These are phyloP conservation scores for Cotesia typhae DNA, from an alignment of 1,140 invertebrate genomes.

Conservation along the genomic window DNA sequence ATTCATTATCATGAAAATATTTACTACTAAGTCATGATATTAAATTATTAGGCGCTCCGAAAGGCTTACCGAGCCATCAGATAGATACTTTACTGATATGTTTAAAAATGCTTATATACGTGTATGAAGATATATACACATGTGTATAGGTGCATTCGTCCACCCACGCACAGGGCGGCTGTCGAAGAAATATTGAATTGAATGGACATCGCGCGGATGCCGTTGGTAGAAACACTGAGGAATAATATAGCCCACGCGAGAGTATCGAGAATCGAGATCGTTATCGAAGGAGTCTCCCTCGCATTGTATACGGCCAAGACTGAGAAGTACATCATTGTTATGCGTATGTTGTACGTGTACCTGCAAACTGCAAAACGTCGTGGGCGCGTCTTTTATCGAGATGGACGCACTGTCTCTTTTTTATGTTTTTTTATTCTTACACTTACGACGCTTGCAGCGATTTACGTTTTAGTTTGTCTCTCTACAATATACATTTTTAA, in stretches of 20 bases:
- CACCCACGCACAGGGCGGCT: conserved; percentile 31
- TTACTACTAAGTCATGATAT: too few relatives aligned
- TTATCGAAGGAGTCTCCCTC: conserved; percentile 39
- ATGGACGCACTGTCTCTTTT: conserved; percentile 11
- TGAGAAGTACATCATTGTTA: conserved; percentile 26
- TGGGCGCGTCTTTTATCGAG: conserved; percentile 39
- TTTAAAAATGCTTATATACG: background rate
- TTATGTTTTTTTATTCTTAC: conserved; percentile 8
- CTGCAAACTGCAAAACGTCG: conserved; percentile 24
- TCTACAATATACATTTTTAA: background rate
- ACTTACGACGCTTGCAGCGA: conserved; percentile 7
- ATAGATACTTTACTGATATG: background rate
- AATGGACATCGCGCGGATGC: conserved; percentile 23
- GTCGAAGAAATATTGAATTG: conserved; percentile 39
- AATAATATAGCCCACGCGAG: conserved; percentile 33
- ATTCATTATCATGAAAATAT: too few relatives aligned
- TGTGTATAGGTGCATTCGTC: conserved; percentile 30
- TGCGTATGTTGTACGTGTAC: conserved; percentile 24
- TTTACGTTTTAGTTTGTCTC: conserved; percentile 8
- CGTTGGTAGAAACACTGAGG: background rate
- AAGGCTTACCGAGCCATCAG: too few relatives aligned
- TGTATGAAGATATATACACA: conserved; percentile 16
- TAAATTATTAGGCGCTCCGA: too few relatives aligned
- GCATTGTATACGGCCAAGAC: conserved; percentile 35
- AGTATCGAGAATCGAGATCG: conserved; percentile 38